Evolutionary conservation across 2,888 invertebrate species (phyloP).

Genomic region (Cylindroiulus punctatus): DNA sequence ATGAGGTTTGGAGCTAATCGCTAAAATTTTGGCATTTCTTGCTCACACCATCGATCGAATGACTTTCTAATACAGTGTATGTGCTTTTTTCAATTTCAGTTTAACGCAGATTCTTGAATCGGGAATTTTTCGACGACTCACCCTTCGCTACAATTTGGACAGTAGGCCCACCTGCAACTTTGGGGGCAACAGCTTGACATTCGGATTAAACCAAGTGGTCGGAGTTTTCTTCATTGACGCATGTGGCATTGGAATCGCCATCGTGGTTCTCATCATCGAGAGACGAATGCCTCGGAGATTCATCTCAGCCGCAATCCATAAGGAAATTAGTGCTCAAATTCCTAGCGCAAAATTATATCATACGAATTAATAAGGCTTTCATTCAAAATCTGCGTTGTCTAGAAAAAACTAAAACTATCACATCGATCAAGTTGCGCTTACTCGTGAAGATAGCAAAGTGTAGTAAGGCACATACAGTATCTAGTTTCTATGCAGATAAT

Average conservation of each 20-base stretch:
- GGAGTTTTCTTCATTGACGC: slow-evolving; percentile 40
- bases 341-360: not conserved
- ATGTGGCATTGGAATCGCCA: slow-evolving; percentile 22
- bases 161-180: slow-evolving; percentile 40
- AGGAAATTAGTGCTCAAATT: not conserved
- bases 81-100: slow-evolving; percentile 30
- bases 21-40: not conserved
- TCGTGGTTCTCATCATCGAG: slow-evolving; percentile 30
- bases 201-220: slow-evolving; percentile 53
- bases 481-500: too few species aligned
- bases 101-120: slow-evolving; percentile 52
- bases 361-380: not conserved
- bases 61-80: too few species aligned
- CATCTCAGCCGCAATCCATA: not conserved
- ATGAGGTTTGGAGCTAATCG: not conserved
- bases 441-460: too few species aligned
- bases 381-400: too few species aligned
- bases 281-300: not conserved
- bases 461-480: too few species aligned
- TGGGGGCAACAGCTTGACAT: slow-evolving; percentile 7
- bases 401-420: not conserved
- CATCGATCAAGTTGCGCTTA: too few species aligned
- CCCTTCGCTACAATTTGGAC: slow-evolving; percentile 48
- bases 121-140: slow-evolving; percentile 54
- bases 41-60: too few species aligned